These are phyloP conservation scores for Morus bassanus DNA, from an alignment of 2,797 vertebrate genomes.

Conservation along the genomic window DNA sequence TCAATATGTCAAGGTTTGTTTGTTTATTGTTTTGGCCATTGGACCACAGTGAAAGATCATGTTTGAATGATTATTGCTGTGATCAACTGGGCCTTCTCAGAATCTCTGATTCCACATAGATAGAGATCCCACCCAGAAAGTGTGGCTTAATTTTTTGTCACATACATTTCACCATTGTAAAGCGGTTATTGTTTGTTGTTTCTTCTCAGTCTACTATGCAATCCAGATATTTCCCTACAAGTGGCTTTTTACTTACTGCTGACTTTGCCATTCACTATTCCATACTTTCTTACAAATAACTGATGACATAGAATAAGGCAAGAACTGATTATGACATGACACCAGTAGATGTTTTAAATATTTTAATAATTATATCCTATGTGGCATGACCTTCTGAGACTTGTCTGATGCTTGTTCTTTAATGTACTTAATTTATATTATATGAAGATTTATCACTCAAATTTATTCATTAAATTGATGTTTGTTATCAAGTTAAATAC, in stretches of 20 bases:
- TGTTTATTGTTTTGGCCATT: background rate
- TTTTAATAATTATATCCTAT: background rate
- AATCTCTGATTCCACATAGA: background rate
- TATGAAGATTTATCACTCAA: background rate
- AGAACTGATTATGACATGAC: background rate
- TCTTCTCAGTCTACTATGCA: background rate
- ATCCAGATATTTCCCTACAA: background rate
- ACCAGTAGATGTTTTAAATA: background rate
- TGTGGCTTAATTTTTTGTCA: background rate
- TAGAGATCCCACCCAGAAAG: background rate
- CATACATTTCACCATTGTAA: background rate
- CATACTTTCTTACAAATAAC: background rate
- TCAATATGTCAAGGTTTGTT: background rate
- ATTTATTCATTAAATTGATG: background rate
- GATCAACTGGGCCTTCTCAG: background rate
- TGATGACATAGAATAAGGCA: background rate
- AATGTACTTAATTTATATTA: background rate
- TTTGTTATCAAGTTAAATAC: background rate
- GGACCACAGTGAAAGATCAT: background rate
- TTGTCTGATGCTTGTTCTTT: background rate
- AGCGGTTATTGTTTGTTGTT: background rate
- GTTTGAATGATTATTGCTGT: background rate
- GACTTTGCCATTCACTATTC: background rate
- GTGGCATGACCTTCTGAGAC: background rate
- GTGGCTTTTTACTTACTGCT: background rate